Percentiles rank a stretch among this genome's conserved stretches.
phyloP scores from a whole-genome alignment of 2,888 invertebrate genomes.

The Drosophila paranaensis region DNA sequence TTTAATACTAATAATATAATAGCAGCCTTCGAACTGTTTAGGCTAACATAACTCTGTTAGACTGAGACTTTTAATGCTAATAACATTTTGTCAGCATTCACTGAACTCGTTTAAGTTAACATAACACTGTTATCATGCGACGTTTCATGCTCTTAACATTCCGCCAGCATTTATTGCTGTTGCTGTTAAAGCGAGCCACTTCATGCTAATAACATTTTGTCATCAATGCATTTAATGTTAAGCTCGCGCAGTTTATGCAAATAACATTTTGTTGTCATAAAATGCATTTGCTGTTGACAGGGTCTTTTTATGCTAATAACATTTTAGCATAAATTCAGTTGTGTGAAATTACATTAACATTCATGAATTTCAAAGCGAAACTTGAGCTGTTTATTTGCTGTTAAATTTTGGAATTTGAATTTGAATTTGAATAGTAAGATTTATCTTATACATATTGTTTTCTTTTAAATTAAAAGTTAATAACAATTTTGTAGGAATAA shows the following conservation, averaged over 20 bases:
- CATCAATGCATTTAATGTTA: neutral
- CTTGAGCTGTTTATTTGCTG: neutral
- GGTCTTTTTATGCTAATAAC: neutral
- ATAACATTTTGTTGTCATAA: neutral
- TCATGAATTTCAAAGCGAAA: neutral
- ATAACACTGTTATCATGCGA: neutral
- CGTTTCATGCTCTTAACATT: neutral
- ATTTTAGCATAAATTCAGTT: neutral
- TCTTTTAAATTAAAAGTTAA: too few species aligned
- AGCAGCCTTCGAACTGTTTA: neutral
- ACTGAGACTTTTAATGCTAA: neutral
- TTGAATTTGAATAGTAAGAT: too few species aligned
- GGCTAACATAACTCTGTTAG: neutral
- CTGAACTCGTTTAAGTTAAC: neutral
- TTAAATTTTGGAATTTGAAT: too few species aligned
- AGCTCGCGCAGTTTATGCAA: neutral
- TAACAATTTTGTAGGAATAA: too few species aligned
- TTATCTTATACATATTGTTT: too few species aligned
- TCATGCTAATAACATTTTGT: slow-evolving; percentile 1
- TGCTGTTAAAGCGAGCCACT: neutral
- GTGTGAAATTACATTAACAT: neutral
- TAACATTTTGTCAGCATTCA: neutral
- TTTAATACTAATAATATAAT: too few species aligned
- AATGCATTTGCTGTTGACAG: neutral
- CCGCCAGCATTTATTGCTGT: neutral